Evolutionary conservation across 2,113 vertebrate species (phyloP), one percentile per base, ranked within the genome.

Genomic region (Cryptomyrus ogoouensis): DNA sequence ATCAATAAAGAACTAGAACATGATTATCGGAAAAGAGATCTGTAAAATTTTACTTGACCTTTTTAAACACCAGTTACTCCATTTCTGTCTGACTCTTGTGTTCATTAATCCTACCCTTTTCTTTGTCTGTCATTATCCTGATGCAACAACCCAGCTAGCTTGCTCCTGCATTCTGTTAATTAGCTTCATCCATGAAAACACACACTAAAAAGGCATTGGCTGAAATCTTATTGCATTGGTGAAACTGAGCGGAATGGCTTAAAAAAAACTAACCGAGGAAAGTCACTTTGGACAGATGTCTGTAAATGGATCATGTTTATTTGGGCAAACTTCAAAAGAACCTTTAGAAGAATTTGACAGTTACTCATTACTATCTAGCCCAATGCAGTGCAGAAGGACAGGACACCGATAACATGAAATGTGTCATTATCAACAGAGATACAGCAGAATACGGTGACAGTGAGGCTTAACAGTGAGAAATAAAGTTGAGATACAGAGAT

Each of bases 401-500:
- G 31, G 74, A 80, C 31, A 42, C 5, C 49, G 46, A 53, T 50
- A 49, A 47, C 8, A 7, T 84, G 46, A 47, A 46, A 46, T n/a
- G 83, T 24, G 21, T 84, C 83, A 84, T 24, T 44, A 50, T 87
- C 49, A 35, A 15, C 27, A 53, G 24, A 35, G 85, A 87, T 35
- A 53, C 44, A 87, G 85, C 85, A 87, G 8, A 39, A 87, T 13
- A 27, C n/a, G 39, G 9, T n/a, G 39, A 86, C 47, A 50, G 83
- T 31, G 15, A 47, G 44, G 47, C 74, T 86, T 49, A 49, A 86
- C 12, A 12, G 5, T n/a, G 24, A 86, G n/a, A 86, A 86, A 24
- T 24, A 84, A 42, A 80, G 74, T 86, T 86, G 83, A 86, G 74
- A 47, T 49, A 86, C 83, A 49, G 44, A 80, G 13, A 77, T 47